These are phyloP conservation scores for Stenolophus ochropezus DNA, from an alignment of 2,888 invertebrate species.

Conservation along the genomic window DNA sequence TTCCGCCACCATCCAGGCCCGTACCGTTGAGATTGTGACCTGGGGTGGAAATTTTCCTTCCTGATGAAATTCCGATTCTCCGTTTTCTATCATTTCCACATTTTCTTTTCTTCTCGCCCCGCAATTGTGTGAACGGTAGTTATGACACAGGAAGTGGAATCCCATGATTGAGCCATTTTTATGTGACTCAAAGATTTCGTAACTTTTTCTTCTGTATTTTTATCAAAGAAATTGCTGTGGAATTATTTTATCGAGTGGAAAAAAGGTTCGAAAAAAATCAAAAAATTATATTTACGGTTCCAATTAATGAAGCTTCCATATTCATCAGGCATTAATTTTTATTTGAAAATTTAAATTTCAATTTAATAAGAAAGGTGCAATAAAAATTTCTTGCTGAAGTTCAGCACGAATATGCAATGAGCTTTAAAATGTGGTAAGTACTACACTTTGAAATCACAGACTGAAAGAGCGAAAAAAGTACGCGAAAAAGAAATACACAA, in stretches of 20 bases:
- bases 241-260: not conserved
- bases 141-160: conserved; percentile 26
- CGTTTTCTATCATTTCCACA: conserved; percentile 35
- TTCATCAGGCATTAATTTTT: too few species aligned
- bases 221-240: not conserved
- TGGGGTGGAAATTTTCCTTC: not conserved
- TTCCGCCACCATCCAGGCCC: conserved; percentile 1
- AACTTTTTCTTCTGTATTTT: not conserved
- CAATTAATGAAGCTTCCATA: too few species aligned
- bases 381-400: too few species aligned
- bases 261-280: too few species aligned
- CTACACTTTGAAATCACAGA: too few species aligned
- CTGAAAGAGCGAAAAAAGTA: too few species aligned
- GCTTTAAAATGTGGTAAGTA: too few species aligned
- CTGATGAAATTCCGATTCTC: conserved; percentile 30
- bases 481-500: too few species aligned
- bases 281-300: too few species aligned
- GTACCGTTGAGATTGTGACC: not conserved
- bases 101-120: not conserved
- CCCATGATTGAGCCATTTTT: conserved; percentile 21
- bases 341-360: too few species aligned
- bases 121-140: not conserved
- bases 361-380: too few species aligned
- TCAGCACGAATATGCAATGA: too few species aligned
- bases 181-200: not conserved